These are phyloP conservation scores for Triops longicaudatus DNA, from an alignment of 1,140 invertebrate genomes.

Conservation along the genomic window DNA sequence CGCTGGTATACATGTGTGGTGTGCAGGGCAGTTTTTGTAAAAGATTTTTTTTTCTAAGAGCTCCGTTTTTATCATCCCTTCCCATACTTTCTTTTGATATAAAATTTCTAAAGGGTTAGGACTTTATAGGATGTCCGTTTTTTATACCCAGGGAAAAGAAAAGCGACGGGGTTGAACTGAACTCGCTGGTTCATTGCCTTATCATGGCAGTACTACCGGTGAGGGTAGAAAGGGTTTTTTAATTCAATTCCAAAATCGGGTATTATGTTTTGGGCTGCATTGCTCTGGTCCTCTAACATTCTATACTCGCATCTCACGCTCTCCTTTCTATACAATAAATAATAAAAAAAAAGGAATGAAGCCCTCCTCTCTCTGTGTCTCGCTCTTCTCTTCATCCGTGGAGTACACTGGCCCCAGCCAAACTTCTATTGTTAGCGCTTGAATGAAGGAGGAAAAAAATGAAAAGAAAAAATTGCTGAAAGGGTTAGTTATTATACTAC, in stretches of 20 bases:
- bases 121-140: conserved; percentile 15
- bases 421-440: not conserved
- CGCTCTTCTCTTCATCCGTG: conserved; percentile 3
- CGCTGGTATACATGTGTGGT: not conserved
- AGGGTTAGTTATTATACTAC: conserved; percentile 15
- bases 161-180: not conserved
- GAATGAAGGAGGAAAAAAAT: not conserved
- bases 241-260: conserved; percentile 15
- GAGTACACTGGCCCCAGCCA: not conserved
- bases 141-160: not conserved
- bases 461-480: not conserved
- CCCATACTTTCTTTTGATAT: not conserved
- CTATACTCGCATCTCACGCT: not conserved
- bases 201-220: not conserved
- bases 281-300: not conserved
- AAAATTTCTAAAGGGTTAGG: not conserved
- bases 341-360: not conserved
- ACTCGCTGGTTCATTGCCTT: conserved; percentile 6
- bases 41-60: not conserved
- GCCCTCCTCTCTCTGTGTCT: not conserved
- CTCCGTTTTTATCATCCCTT: not conserved
- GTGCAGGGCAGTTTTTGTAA: not conserved
- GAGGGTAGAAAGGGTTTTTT: not conserved
- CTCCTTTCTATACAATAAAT: conserved; percentile 9
- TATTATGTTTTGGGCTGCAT: not conserved